These are phyloP conservation scores for Gonatopus flavifemur DNA, from an alignment of 1,140 invertebrate species.

Conservation along the genomic window DNA sequence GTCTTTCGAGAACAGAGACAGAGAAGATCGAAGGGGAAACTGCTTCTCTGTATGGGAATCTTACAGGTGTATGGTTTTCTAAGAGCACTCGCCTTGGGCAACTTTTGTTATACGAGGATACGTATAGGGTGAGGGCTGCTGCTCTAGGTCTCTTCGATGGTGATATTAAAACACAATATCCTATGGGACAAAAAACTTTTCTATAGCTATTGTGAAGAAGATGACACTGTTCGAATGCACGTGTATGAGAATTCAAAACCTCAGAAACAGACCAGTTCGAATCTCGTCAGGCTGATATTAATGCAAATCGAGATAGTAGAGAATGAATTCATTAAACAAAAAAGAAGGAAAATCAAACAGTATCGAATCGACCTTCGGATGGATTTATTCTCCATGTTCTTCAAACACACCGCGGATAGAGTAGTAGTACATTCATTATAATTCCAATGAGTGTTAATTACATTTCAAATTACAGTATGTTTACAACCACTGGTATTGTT, in stretches of 20 bases:
- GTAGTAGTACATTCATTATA: too few species aligned
- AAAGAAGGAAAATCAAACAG: too few species aligned
- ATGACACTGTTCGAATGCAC: slow-evolving; percentile 46
- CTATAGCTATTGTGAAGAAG: slow-evolving; percentile 33
- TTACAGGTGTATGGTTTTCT: slow-evolving; percentile 47
- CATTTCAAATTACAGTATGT: too few species aligned
- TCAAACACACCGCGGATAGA: too few species aligned
- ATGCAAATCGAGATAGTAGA: too few species aligned
- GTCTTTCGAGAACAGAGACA: slow-evolving; percentile 29
- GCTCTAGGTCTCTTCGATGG: slow-evolving; percentile 25
- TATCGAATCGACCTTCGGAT: too few species aligned
- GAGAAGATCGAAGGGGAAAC: slow-evolving; percentile 26
- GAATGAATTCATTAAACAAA: too few species aligned
- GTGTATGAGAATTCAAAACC: slow-evolving; percentile 48
- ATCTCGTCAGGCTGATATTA: too few species aligned
- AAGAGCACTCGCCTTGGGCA: slow-evolving; percentile 17
- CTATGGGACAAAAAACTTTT: slow-evolving; percentile 21
- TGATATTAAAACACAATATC: slow-evolving; percentile 48
- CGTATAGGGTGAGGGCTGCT: background rate
- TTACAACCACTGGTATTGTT: too few species aligned
- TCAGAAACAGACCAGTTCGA: too few species aligned
- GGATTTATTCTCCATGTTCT: too few species aligned
- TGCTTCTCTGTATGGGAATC: slow-evolving; percentile 43
- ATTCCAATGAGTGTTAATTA: too few species aligned
- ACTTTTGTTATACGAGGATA: background rate